These are phyloP conservation scores for Malurus leucopterus DNA, from an alignment of 2,797 vertebrate species.

Conservation along the genomic window DNA sequence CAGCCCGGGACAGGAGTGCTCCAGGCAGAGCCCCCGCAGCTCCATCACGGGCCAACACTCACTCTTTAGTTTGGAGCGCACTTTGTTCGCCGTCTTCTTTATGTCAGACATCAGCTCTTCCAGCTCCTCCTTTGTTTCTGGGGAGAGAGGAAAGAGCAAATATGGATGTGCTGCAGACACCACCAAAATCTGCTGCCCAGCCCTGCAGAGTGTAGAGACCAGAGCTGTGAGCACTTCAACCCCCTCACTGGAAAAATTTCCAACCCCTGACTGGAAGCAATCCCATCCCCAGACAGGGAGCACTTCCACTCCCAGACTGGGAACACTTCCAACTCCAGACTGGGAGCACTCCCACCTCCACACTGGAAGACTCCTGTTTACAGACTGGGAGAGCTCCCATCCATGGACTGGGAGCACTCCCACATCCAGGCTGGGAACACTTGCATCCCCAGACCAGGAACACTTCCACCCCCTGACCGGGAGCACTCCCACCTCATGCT, in stretches of 20 bases:
- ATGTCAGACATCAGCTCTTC: slow-evolving; percentile 95
- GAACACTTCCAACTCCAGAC: not conserved
- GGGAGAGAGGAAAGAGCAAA: slow-evolving; percentile 10
- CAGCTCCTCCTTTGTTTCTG: slow-evolving; percentile 91
- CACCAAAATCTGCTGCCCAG: accelerated
- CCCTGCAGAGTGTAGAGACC: accelerated
- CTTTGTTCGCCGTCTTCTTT: slow-evolving; percentile 95
- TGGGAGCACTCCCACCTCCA: not conserved
- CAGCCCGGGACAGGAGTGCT: not conserved
- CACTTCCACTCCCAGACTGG: not conserved
- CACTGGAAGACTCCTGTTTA: not conserved
- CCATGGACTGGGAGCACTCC: not conserved
- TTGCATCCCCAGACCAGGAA: not conserved
- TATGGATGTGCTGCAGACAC: not conserved
- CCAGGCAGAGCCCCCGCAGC: not conserved
- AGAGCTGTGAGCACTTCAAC: not conserved
- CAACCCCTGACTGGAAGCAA: not conserved
- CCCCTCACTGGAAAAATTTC: not conserved
- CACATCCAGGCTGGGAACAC: not conserved
- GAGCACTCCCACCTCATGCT: not conserved
- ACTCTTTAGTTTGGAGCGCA: slow-evolving; percentile 96
- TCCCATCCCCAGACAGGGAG: not conserved
- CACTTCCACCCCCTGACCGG: not conserved
- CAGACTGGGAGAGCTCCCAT: not conserved
- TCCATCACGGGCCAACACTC: slow-evolving; percentile 59